Percentiles rank a stretch among this genome's conserved stretches.
These are phyloP conservation scores for Zeus faber DNA, from an alignment of 2,113 vertebrate genomes.

Conservation along the genomic window DNA sequence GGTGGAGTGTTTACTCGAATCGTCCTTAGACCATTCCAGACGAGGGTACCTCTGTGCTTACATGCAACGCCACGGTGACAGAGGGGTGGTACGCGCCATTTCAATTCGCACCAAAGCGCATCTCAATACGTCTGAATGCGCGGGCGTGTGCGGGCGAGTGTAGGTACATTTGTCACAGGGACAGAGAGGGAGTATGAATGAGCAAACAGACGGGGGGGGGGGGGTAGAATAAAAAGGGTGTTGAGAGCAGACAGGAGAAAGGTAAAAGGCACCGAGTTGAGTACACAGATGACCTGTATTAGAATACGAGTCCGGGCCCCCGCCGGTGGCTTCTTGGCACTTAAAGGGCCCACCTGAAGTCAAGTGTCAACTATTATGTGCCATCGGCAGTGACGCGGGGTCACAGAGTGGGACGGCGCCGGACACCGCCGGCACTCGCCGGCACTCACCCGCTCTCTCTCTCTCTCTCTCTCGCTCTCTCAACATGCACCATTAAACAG, in stretches of 20 bases:
- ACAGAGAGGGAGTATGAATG: too few species aligned
- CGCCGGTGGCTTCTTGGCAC: constrained; percentile 49
- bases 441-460: too few species aligned
- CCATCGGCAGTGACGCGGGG: constrained; percentile 62
- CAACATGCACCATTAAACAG: constrained; percentile 66
- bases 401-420: constrained; percentile 59
- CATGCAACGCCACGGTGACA: constrained; percentile 48
- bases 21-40: constrained; percentile 54
- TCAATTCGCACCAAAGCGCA: constrained; percentile 47
- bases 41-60: constrained; percentile 48
- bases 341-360: constrained; percentile 65
- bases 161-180: too few species aligned
- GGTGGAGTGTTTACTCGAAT: constrained; percentile 37
- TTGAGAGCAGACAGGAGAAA: constrained; percentile 32
- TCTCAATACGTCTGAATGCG: constrained; percentile 46
- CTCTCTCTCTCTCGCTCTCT: constrained; percentile 45
- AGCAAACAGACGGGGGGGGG: constrained; percentile 31
- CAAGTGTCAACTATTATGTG: constrained; percentile 71
- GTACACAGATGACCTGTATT: constrained; percentile 52
- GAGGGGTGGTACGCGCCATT: constrained; percentile 41
- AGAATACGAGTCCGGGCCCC: constrained; percentile 58
- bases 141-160: neutral
- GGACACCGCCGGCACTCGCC: constrained; percentile 52
- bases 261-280: constrained; percentile 22
- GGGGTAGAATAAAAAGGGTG: constrained; percentile 39